A percentile compares a stretch with the other conserved stretches of the same genome.
Conservation (phyloP, 2,888 invertebrate species). For the Ennomos erosarius region DNA sequence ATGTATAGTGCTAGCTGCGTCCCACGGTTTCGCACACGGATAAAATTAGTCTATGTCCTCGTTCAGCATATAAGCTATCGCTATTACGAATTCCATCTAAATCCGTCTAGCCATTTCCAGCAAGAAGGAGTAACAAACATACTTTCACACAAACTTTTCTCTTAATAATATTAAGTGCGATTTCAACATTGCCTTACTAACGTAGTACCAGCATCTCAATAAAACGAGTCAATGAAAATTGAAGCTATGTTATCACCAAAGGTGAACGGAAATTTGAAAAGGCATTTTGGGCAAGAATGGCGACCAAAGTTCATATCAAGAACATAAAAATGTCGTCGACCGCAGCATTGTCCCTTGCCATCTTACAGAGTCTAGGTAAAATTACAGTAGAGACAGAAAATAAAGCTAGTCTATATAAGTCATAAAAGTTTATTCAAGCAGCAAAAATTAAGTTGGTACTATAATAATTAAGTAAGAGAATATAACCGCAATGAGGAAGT, state of each 20-base stretch:
- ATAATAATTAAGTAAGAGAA: too few relatives aligned
- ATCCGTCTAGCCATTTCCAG: too few relatives aligned
- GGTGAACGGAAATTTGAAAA: conserved; percentile 71
- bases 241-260: conserved; percentile 50
- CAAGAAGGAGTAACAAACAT: too few relatives aligned
- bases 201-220: conserved; percentile 37
- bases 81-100: too few relatives aligned
- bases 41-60: too few relatives aligned
- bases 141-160: too few relatives aligned
- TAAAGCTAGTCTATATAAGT: neutral
- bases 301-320: conserved; percentile 56
- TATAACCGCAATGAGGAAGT: too few relatives aligned
- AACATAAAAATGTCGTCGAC: conserved; percentile 62
- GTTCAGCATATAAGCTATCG: too few relatives aligned
- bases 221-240: conserved; percentile 52
- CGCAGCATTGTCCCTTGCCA: conserved; percentile 51
- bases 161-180: neutral
- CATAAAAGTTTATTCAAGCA: too few relatives aligned
- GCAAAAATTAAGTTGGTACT: too few relatives aligned
- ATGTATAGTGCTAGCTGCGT: too few relatives aligned
- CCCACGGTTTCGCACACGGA: too few relatives aligned
- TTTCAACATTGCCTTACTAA: neutral
- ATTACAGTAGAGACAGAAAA: conserved; percentile 42
- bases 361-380: conserved; percentile 46
- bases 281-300: conserved; percentile 52